Percentiles rank a stretch among this genome's conserved stretches.
Evolutionary conservation across 1,140 invertebrate genomes (phyloP).

Genomic region (Lordiphosa mommai): DNA sequence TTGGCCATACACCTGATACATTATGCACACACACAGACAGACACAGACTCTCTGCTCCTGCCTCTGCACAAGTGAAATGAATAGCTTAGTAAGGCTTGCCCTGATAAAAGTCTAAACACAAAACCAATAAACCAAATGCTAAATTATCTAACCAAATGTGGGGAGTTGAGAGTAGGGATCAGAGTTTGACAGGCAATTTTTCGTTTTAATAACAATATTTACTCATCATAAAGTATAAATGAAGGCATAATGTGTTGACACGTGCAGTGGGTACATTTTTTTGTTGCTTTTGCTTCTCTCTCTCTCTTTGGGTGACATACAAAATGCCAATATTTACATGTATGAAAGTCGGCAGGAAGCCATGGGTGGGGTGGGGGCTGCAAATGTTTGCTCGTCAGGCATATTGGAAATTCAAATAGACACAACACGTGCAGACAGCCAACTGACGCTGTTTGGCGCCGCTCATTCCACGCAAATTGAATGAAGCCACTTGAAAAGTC

Average conservation of each 20-base stretch:
- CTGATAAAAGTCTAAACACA: slow-evolving; percentile 17
- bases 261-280: too few relatives aligned
- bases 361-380: neutral
- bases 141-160: slow-evolving; percentile 23
- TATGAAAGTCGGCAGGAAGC: neutral
- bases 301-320: slow-evolving; percentile 45
- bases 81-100: slow-evolving; percentile 6
- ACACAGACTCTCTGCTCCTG: neutral
- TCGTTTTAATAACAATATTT: slow-evolving; percentile 58
- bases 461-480: slow-evolving; percentile 10
- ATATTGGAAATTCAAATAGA: slow-evolving; percentile 51
- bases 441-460: slow-evolving; percentile 35
- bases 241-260: slow-evolving; percentile 57
- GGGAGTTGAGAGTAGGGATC: slow-evolving; percentile 2
- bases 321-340: slow-evolving; percentile 44
- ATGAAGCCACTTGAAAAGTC: slow-evolving; percentile 12
- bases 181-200: slow-evolving; percentile 38
- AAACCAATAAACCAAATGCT: slow-evolving; percentile 53
- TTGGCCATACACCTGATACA: slow-evolving; percentile 26
- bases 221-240: slow-evolving; percentile 58
- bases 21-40: slow-evolving; percentile 26
- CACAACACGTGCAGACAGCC: slow-evolving; percentile 38
- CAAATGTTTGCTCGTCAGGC: slow-evolving; percentile 28
- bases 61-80: slow-evolving; percentile 4
- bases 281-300: too few relatives aligned